Base-by-base conservation (phyloP, 2,113 vertebrate species). In the Rallus limicola region DNA sequence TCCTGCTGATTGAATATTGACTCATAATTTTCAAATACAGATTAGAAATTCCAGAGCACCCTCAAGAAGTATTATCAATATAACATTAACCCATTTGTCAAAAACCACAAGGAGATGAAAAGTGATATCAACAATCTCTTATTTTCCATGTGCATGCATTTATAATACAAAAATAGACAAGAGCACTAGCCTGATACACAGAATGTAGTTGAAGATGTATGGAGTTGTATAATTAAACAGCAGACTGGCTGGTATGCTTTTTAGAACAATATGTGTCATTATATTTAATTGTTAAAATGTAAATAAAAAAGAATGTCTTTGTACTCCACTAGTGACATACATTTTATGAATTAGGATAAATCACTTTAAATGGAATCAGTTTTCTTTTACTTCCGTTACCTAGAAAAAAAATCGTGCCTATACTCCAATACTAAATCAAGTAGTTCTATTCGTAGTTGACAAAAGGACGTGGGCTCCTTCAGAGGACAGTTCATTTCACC, bases 1-100 rank as follows among this genome's bases (percentile, higher is more conserved):
- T 81, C 52, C 72, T 81, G 13, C 48, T 96, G 80, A 96, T 93
- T 86, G 76, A 93, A 90, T 20, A 87, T 50, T 89, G 75, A 88
- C 34, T 88, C 33, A 38, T 36, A 81, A 86, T 90, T 94, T 92
- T 92, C 79, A 95, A 94, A 83, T 60, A 68, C 12, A 64, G 69
- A 90, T 16, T 65, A 67, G 68, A 90, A 86, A 93, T 72, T 64
- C 42, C 58, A 83, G 69, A 92, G 68, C 48, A 75, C 33, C 12
- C 72, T 92, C 60, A 78, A 75, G 48, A 86, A 63, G 26, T 81
- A 38, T 86, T 72, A 81, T 10, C 65, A 76, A 21, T 92, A 75
- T 48, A 90, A 64, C 28, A 84, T 52, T 83, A 91, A 88, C 63
- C 33, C 7, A n/a, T 89, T 82, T 74, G 33, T 82, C 79, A 69